A percentile compares a stretch with the other conserved stretches of the same genome.
Evolutionary conservation across 2,888 invertebrate genomes (phyloP).

Genomic region (Eudemis profundana): DNA sequence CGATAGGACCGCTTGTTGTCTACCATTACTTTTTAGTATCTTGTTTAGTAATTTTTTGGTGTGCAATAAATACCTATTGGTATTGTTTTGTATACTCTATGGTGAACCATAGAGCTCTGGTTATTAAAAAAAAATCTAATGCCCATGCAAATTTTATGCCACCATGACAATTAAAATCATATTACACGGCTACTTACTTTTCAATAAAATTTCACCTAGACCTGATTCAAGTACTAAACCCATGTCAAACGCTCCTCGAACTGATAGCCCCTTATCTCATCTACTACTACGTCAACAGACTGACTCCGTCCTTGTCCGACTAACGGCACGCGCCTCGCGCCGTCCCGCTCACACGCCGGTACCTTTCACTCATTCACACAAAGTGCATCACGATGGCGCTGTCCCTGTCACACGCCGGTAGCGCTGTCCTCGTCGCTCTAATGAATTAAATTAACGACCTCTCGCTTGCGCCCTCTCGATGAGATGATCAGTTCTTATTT

Average conservation of each 20-base stretch:
- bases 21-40: no score
- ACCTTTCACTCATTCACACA: conserved; percentile 62
- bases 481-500: conserved; percentile 70
- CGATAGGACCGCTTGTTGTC: no score
- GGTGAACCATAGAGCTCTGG: no score
- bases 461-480: conserved; percentile 80
- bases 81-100: no score
- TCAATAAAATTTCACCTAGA: conserved; percentile 43
- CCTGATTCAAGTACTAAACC: conserved; percentile 64
- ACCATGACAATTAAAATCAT: no score
- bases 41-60: no score
- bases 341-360: conserved; percentile 59
- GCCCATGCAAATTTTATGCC: no score
- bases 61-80: no score
- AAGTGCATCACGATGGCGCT: conserved; percentile 42
- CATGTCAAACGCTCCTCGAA: conserved; percentile 66
- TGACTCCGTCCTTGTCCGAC: conserved; percentile 64
- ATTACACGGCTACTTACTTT: no score
- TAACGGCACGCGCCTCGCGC: conserved; percentile 49
- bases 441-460: conserved; percentile 85
- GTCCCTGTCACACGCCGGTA: conserved; percentile 65
- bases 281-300: conserved; percentile 83
- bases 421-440: conserved; percentile 71
- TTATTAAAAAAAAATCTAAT: no score
- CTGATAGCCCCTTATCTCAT: conserved; percentile 84